Conservation (phyloP, 2,888 invertebrate genomes). For the Caprella mutica region DNA sequence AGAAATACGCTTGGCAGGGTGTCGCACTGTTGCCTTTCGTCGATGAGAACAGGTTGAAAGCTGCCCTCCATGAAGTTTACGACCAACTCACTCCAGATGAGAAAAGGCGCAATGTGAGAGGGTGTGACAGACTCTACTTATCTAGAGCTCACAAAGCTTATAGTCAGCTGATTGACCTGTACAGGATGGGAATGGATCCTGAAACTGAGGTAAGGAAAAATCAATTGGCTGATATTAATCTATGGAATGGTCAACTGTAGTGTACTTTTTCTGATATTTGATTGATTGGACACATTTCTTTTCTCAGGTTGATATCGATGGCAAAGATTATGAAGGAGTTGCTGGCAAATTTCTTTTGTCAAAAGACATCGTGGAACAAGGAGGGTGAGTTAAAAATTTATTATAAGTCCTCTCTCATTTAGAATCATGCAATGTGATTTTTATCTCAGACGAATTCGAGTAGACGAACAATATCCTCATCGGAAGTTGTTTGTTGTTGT, state of each 20-base stretch:
- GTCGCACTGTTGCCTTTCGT: slow-evolving; percentile 97
- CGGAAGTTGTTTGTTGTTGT: neutral
- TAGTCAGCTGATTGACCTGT: slow-evolving; percentile 57
- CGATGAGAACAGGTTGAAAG: slow-evolving; percentile 72
- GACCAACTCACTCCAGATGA: slow-evolving; percentile 68
- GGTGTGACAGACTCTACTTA: slow-evolving; percentile 83
- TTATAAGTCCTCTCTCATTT: too few species aligned
- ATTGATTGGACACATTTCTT: neutral
- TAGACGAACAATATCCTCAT: neutral
- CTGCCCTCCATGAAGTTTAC: slow-evolving; percentile 71
- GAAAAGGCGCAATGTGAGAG: slow-evolving; percentile 70
- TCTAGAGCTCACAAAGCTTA: slow-evolving; percentile 58
- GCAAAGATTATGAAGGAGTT: slow-evolving; percentile 66
- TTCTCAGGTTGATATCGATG: slow-evolving; percentile 47
- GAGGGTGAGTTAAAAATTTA: slow-evolving; percentile 50
- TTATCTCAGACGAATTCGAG: neutral
- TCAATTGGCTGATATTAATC: too few species aligned
- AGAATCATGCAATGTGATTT: neutral
- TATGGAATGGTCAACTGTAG: too few species aligned
- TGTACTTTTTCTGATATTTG: too few species aligned
- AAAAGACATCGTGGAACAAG: slow-evolving; percentile 54
- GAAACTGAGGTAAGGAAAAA: slow-evolving; percentile 42
- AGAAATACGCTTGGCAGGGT: slow-evolving; percentile 99
- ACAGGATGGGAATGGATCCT: slow-evolving; percentile 55
- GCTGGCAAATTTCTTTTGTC: slow-evolving; percentile 65